Percentiles rank a stretch among this genome's conserved stretches.
phyloP scores from a whole-genome alignment of 2,113 vertebrate genomes.

The Camelus dromedarius region DNA sequence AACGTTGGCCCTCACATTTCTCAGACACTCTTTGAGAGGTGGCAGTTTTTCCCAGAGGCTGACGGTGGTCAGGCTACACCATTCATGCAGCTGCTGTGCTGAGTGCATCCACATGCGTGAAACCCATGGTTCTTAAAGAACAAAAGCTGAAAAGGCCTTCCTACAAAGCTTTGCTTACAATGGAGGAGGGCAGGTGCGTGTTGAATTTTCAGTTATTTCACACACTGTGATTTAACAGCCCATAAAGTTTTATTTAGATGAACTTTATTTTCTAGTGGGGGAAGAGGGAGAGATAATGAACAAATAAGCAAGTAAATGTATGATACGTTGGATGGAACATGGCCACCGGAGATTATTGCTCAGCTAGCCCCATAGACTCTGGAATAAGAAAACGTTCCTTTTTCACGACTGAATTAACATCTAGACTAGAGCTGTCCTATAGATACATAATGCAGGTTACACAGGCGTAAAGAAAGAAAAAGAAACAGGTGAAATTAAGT shows the following conservation, averaged over 20 bases:
- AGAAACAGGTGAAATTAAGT: not conserved
- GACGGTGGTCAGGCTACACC: not conserved
- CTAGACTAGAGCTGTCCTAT: not conserved
- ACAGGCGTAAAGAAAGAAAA: not conserved
- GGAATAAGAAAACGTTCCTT: not conserved
- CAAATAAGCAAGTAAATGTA: not conserved
- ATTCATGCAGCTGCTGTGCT: not conserved
- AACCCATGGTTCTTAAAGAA: conserved; percentile 47
- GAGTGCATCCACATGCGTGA: not conserved
- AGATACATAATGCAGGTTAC: not conserved
- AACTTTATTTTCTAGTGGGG: not conserved
- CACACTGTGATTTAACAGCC: not conserved
- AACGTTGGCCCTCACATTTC: not conserved
- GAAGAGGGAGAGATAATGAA: not conserved
- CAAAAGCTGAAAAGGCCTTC: not conserved
- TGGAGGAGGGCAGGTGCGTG: conserved; percentile 4
- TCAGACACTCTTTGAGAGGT: not conserved
- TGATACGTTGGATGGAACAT: not conserved
- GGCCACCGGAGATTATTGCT: not conserved
- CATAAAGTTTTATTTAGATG: not conserved
- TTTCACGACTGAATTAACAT: not conserved
- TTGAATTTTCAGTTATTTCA: conserved; percentile 57
- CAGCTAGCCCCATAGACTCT: not conserved
- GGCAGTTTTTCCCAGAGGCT: not conserved
- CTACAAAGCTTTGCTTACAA: conserved; percentile 11